These are phyloP conservation scores for Xyrichtys novacula DNA, from an alignment of 2,797 vertebrate genomes.

Conservation along the genomic window DNA sequence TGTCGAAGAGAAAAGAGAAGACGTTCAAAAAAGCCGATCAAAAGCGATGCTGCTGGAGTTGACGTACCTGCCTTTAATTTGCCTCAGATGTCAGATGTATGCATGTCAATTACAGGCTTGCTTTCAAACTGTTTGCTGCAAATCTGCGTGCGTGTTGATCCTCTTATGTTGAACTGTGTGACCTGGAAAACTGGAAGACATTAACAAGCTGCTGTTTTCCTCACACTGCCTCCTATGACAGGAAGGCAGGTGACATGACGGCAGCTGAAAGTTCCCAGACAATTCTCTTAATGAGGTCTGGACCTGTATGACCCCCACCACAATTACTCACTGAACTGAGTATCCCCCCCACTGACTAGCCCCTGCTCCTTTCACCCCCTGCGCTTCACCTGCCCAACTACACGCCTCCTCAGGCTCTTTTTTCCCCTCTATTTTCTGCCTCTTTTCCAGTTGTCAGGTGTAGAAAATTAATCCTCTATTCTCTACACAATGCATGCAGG, in stretches of 20 bases:
- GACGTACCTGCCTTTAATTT: conserved; percentile 60
- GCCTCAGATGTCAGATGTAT: conserved; percentile 33
- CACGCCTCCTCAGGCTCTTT: conserved; percentile 14
- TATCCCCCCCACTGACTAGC: conserved; percentile 15
- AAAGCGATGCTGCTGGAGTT: conserved; percentile 51
- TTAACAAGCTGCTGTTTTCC: conserved; percentile 48
- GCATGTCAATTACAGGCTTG: conserved; percentile 38
- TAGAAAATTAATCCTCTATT: conserved; percentile 29
- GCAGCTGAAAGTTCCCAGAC: conserved; percentile 58
- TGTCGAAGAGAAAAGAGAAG: conserved; percentile 49
- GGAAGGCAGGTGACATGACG: conserved; percentile 55
- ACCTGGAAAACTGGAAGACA: conserved; percentile 45
- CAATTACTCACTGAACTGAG: conserved; percentile 55
- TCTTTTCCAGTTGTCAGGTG: conserved; percentile 31
- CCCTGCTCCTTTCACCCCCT: conserved; percentile 15
- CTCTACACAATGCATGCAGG: not conserved
- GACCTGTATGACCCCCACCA: conserved; percentile 52
- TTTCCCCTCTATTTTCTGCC: conserved; percentile 5
- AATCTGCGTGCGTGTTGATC: conserved; percentile 23
- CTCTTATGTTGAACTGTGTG: conserved; percentile 36
- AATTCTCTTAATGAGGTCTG: conserved; percentile 73
- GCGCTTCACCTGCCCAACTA: conserved; percentile 33
- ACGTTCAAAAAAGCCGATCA: conserved; percentile 68
- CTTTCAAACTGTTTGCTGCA: conserved; percentile 32
- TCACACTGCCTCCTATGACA: conserved; percentile 39